Base-by-base conservation (phyloP, 2,113 vertebrate species). In the Nerophis ophidion region DNA sequence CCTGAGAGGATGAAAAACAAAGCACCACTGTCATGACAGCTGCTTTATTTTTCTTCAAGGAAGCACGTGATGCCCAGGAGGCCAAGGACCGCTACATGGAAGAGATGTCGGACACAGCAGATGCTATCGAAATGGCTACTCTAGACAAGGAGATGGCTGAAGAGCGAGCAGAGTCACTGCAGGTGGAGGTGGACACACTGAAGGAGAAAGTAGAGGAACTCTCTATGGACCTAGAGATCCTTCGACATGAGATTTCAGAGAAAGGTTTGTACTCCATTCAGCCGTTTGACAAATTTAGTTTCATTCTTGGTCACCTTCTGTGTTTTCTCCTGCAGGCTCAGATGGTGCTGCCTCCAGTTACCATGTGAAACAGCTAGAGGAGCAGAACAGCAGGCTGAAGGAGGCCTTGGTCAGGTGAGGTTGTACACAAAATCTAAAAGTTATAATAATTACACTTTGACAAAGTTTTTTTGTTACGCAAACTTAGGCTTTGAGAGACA, bases 101-200 rank as follows among this genome's bases (percentile, higher is more conserved):
- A 71, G 97, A 98, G 90, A 98, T 98, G 97, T 91, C 96, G 0
- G 96, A 99, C 81, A 98, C 95, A 0, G 96, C 95, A 0, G 97
- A 99, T 0, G 95, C 96, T 33, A 96, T 98, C 0, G 97, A 99
- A 75, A 99, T 99, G 96, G 97, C 97, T 38, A 99, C 97, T 0
- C 89, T 99, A 83, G 97, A 99, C 85, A 99, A 98, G 85, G 97
- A 99, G 86, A 99, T 98, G 97, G 97, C 96, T 0, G 97, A 99
- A 40, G 96, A 99, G 78, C 79, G 94, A 12, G 95, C 94, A 0
- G 97, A 99, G 84, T 98, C 95, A 1, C 82, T 99, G 81, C 95
- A 97, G 75, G 94, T 94, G 84, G 97, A 99, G 81, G 93, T 93
- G 68, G 96, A 99, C 36, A 88, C 91, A 0, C 68, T 98, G 66